These are phyloP conservation scores for Orcinus orca DNA, from an alignment of 2,113 vertebrate species.

Conservation along the genomic window DNA sequence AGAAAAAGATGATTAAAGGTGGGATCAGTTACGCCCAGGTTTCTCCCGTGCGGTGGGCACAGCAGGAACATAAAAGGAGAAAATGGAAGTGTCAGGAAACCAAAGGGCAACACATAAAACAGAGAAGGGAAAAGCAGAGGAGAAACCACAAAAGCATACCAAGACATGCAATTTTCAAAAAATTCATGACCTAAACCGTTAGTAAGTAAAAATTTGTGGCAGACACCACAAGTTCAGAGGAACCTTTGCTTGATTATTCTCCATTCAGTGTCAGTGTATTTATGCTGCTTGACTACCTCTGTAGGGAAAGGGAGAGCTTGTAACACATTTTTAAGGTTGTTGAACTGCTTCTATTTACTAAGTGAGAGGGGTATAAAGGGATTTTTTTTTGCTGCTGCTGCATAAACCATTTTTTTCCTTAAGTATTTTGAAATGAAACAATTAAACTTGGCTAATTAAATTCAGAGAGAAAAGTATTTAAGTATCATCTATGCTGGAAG, in stretches of 20 bases:
- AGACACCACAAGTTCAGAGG: not conserved
- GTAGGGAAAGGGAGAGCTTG: not conserved
- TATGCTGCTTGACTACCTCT: not conserved
- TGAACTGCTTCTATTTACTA: not conserved
- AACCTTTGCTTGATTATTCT: not conserved
- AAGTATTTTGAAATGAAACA: not conserved
- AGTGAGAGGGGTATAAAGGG: not conserved
- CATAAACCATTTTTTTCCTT: not conserved
- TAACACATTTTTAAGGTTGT: not conserved
- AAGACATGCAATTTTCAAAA: not conserved
- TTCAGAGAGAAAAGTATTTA: constrained; percentile 29
- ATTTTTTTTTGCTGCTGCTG: not conserved
- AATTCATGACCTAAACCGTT: not conserved
- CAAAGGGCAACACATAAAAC: not conserved
- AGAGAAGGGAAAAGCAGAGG: not conserved
- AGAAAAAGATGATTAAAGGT: not conserved
- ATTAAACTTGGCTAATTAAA: constrained; percentile 3
- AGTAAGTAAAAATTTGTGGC: not conserved
- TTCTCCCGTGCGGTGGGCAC: not conserved
- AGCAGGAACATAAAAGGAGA: not conserved
- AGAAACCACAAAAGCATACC: not conserved
- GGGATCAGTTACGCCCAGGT: not conserved
- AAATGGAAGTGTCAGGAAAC: constrained; percentile 13
- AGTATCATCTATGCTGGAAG: not conserved
- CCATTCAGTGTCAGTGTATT: not conserved